Evolutionary conservation across 1,140 invertebrate species (phyloP).

Genomic region (Drosophila erecta): DNA sequence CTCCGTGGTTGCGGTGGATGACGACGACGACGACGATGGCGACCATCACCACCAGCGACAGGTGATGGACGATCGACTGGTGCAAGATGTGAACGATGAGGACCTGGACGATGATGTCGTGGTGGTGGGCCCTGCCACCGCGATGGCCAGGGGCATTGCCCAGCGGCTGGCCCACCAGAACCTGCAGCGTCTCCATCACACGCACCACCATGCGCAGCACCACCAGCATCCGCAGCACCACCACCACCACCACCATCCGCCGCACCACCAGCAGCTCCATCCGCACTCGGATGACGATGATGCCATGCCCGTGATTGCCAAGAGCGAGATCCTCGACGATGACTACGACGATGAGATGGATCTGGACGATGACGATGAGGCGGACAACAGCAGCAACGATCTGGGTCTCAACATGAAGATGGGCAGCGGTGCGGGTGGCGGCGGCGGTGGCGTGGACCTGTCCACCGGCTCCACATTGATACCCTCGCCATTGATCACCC

Average conservation of each 20-base stretch:
- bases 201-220: conserved; percentile 26
- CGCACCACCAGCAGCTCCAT: conserved; percentile 10
- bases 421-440: conserved; percentile 25
- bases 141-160: conserved; percentile 57
- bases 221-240: conserved; percentile 11
- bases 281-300: conserved; percentile 50
- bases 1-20: conserved; percentile 47
- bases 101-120: conserved; percentile 53
- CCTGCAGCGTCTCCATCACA: conserved; percentile 25
- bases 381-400: conserved; percentile 80
- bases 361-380: conserved; percentile 78
- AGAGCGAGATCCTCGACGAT: conserved; percentile 68
- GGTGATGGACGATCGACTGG: conserved; percentile 11
- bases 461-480: conserved; percentile 75
- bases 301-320: conserved; percentile 52
- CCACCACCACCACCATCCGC: conserved; percentile 14
- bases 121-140: conserved; percentile 33
- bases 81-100: conserved; percentile 24
- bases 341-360: conserved; percentile 83
- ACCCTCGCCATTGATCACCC: conserved; percentile 65
- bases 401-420: conserved; percentile 84
- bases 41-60: background rate
- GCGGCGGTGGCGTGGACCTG: conserved; percentile 59
- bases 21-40: conserved; percentile 49
- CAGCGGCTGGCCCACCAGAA: conserved; percentile 58